These are phyloP conservation scores for Sardinella longiceps DNA, from an alignment of 2,797 vertebrate genomes.

Conservation along the genomic window DNA sequence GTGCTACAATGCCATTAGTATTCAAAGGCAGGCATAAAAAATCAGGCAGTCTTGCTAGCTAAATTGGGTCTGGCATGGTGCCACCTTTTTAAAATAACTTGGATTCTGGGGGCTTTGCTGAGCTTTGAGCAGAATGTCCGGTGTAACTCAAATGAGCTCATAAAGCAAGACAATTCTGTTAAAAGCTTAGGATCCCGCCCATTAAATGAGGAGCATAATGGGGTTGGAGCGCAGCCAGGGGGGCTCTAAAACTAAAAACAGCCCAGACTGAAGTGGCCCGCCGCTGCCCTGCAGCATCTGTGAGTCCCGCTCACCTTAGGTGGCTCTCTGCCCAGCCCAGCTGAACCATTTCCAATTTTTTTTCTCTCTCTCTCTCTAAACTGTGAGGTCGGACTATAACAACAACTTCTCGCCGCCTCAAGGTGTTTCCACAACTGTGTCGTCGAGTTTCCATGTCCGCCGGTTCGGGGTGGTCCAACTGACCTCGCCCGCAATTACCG, in stretches of 20 bases:
- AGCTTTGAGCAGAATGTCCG: slow-evolving; percentile 49
- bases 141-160: slow-evolving; percentile 54
- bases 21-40: slow-evolving; percentile 15
- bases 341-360: not conserved
- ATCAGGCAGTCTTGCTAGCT: slow-evolving; percentile 33
- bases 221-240: slow-evolving; percentile 63
- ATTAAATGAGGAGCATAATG: slow-evolving; percentile 45
- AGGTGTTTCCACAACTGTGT: not conserved
- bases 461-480: not conserved
- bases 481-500: not conserved
- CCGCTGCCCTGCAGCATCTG: slow-evolving; percentile 26
- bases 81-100: slow-evolving; percentile 58
- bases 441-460: not conserved
- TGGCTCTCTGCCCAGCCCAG: slow-evolving; percentile 20
- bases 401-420: not conserved
- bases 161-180: slow-evolving; percentile 69
- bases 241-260: slow-evolving; percentile 43
- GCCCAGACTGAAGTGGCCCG: not conserved
- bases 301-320: slow-evolving; percentile 38
- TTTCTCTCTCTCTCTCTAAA: not conserved
- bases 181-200: slow-evolving; percentile 65
- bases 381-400: not conserved
- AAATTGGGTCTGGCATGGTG: slow-evolving; percentile 49
- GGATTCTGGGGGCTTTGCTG: slow-evolving; percentile 58
- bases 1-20: not conserved